Evolutionary conservation across 2,888 invertebrate species (phyloP), one percentile per base, ranked within the genome.

Genomic region (Pasiphila rectangulata): DNA sequence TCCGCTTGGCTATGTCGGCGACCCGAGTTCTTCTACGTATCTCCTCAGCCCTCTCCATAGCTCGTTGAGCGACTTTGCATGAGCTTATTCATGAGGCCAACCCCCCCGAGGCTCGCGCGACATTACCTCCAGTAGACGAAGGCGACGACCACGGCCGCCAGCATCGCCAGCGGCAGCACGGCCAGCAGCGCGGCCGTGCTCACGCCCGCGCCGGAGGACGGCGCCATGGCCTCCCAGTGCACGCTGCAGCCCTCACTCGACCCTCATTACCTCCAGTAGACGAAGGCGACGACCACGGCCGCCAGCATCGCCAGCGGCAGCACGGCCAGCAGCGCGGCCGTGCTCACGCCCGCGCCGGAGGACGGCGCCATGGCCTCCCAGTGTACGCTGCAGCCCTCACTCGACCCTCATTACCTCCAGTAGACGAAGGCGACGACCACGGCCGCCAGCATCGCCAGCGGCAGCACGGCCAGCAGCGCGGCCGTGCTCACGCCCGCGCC

Each of bases 211-310:
- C 38, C 6, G 58, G n/a, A 69, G 1, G 60, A 64, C 3, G 80
- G 79, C 0, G 78, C 72, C 73, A 76, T 75, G 4, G 80, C 81
- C 47, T 76, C 80, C 1, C 78, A 71, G 51, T 79, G 79, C 0
- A 72, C 78, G 2, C 67, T 61, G 40, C 86, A 86, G n/a, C n/a
- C n/a, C n/a, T n/a, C n/a, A n/a, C n/a, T n/a, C n/a, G n/a, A n/a
- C n/a, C n/a, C n/a, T n/a, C n/a, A n/a, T 38, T 42, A 47, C 47
- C 47, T 45, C 50, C 50, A 50, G 37, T 50, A 50, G 9, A 50
- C 46, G 2, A 84, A 57, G 0, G 78, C 83, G 1, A 79, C 74
- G 0, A 72, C 71, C 1, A 74, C 58, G 0, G 78, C 75, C 1
- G 75, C 80, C 5, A 82, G 56, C 52, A 86, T 51, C 4, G 79